Evolutionary conservation across 2,888 invertebrate species (phyloP).

Genomic region (Melipona bicolor): DNA sequence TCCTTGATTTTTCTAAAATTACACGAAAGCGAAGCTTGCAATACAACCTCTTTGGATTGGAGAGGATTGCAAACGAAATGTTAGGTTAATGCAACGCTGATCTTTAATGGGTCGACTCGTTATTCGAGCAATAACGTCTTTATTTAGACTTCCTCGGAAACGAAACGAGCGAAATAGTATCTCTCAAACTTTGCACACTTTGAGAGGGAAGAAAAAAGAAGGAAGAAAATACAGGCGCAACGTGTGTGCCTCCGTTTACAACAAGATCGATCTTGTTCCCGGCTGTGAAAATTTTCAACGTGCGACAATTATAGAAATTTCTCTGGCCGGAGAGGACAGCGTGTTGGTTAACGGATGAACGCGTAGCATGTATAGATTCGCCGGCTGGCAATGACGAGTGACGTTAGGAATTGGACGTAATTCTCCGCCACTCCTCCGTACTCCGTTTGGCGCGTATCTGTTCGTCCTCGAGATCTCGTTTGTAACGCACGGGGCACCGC

Average conservation of each 20-base stretch:
- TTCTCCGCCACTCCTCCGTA: constrained; percentile 14
- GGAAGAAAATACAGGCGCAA: too few relatives aligned
- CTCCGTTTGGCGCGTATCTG: background rate
- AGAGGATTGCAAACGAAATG: background rate
- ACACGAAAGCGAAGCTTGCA: too few relatives aligned
- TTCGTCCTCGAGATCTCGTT: background rate
- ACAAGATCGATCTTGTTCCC: too few relatives aligned
- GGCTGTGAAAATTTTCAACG: background rate
- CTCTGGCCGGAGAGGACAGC: background rate
- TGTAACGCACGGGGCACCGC: background rate
- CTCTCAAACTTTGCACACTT: too few relatives aligned
- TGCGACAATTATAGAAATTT: background rate
- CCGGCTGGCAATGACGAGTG: background rate
- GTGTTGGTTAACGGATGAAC: background rate
- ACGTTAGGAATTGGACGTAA: constrained; percentile 32
- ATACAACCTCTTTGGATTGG: too few relatives aligned
- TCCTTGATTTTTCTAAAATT: too few relatives aligned
- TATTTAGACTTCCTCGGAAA: background rate
- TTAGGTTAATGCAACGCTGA: background rate
- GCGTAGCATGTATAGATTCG: background rate
- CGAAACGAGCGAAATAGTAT: too few relatives aligned
- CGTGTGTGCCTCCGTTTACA: too few relatives aligned
- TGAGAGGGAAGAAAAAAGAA: too few relatives aligned
- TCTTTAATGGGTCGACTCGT: background rate
- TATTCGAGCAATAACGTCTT: background rate